Evolutionary conservation across 2,888 invertebrate genomes (phyloP), one percentile per base, ranked within the genome.

Genomic region (Himalopsyche japonica): DNA sequence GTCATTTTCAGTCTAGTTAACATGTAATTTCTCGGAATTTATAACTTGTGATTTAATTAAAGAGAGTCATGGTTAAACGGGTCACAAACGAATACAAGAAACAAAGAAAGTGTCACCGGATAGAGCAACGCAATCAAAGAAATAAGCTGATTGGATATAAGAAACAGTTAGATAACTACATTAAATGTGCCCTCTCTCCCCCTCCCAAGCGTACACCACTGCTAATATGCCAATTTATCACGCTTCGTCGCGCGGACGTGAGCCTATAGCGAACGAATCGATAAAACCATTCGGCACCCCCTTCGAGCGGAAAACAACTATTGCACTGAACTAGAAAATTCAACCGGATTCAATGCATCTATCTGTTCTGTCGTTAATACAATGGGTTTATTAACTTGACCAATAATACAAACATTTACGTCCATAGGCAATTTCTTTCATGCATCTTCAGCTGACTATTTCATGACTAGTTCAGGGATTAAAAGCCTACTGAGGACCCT

Each of bases 191-290:
- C 24, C 8, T 3, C 70, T 3, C 43, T 15, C 15, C 15, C 15
- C 15, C 15, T 15, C 43, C 3, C 1, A 43, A 70, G 12, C 27
- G 70, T 12, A 81, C n/a, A 8, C 64, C 30, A 48, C 81, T 81
- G 81, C 81, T 80, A 80, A 47, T 32, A 37, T 27, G 80, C n/a
- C 81, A 81, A 81, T 81, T 81, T 64, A 81, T 81, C 81, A 81
- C 70, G 80, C 48, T 48, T 32, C 24, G 80, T 70, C 70, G 47
- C 47, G 80, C 48, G 27, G 47, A 80, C 80, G 80, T 80, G 80
- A 43, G 78, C 78, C 47, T 37, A 78, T 24, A 78, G 43, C 2
- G 18, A 34, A 27, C 70, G 30, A 70, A 70, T 70, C 70, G 70
- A 70, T 70, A 70, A 12, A 78, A 12, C 48, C 80, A 48, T 48